Evolutionary conservation across 1,140 invertebrate genomes (phyloP).

Genomic region (Leptinotarsa undecemlineata): DNA sequence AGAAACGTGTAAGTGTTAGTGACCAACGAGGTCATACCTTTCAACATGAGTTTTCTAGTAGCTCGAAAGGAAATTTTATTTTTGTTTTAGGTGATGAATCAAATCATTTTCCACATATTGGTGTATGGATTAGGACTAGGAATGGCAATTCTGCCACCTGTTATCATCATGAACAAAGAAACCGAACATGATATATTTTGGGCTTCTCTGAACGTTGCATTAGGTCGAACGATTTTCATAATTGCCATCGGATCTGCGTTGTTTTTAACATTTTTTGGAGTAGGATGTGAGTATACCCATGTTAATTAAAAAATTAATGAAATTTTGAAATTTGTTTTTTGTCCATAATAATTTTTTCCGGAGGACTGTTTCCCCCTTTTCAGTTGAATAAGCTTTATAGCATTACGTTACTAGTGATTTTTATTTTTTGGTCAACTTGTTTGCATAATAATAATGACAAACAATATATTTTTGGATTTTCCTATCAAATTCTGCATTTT

Average conservation of each 20-base stretch:
- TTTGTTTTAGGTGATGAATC: background rate
- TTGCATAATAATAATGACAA: too few relatives aligned
- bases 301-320: background rate
- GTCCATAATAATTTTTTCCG: too few relatives aligned
- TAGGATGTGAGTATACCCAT: conserved; percentile 42
- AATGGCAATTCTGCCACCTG: conserved; percentile 24
- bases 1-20: too few relatives aligned
- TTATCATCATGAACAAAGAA: conserved; percentile 12
- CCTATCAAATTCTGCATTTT: too few relatives aligned
- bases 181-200: conserved; percentile 23
- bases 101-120: conserved; percentile 21
- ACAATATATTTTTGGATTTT: too few relatives aligned
- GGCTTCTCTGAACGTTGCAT: conserved; percentile 32
- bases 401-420: too few relatives aligned
- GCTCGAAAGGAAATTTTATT: background rate
- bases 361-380: too few relatives aligned
- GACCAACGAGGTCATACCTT: too few relatives aligned
- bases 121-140: conserved; percentile 10
- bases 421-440: too few relatives aligned
- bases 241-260: conserved; percentile 32
- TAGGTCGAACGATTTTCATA: conserved; percentile 36
- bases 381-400: too few relatives aligned
- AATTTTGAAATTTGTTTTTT: too few relatives aligned
- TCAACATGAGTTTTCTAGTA: too few relatives aligned
- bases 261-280: conserved; percentile 34